A percentile compares a stretch with the other conserved stretches of the same genome.
Conservation (phyloP, 2,113 vertebrate genomes). For the Procapra przewalskii region DNA sequence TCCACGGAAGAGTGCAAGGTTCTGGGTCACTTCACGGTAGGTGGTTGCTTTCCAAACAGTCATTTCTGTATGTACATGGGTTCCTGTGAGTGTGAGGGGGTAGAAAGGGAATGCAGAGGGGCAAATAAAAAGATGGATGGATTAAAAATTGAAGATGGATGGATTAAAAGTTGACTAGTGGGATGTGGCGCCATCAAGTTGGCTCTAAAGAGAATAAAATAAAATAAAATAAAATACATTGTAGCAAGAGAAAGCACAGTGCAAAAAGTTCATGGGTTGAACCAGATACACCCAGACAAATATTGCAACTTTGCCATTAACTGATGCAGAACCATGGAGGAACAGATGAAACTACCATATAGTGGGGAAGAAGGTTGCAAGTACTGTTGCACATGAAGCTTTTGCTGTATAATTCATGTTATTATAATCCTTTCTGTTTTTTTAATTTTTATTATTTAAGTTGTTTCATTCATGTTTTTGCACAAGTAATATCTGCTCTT, state of each 20-base stretch:
- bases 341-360: neutral
- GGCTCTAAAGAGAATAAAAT: neutral
- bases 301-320: neutral
- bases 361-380: neutral
- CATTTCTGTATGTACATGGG: slow-evolving; percentile 42
- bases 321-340: too few relatives aligned
- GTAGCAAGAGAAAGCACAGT: neutral
- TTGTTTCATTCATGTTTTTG: slow-evolving; percentile 5
- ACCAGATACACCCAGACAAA: neutral
- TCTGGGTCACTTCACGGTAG: slow-evolving; percentile 29
- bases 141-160: neutral
- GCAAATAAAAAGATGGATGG: neutral
- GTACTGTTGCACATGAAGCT: neutral
- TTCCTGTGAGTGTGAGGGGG: neutral
- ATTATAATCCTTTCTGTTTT: neutral
- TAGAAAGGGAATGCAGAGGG: neutral
- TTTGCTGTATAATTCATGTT: neutral
- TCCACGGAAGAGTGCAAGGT: slow-evolving; percentile 34
- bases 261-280: neutral
- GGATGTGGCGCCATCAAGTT: neutral
- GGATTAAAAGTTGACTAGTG: neutral
- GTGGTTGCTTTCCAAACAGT: slow-evolving; percentile 64
- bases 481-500: neutral
- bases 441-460: neutral
- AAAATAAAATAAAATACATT: neutral